These are phyloP conservation scores for Epinephelus fuscoguttatus DNA, from an alignment of 2,113 vertebrate species.

Conservation along the genomic window DNA sequence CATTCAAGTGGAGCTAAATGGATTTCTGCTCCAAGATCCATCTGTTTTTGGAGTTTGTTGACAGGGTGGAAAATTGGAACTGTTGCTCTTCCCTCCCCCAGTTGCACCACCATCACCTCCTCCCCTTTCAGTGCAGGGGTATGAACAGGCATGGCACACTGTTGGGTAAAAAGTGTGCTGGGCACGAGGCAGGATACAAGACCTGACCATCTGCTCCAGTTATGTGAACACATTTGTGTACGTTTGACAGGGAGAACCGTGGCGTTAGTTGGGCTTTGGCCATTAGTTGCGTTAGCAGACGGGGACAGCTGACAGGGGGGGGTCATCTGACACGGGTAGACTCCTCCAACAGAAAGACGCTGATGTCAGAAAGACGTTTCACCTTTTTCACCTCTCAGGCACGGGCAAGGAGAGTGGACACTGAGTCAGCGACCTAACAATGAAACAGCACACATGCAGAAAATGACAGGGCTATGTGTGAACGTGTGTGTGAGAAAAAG, in stretches of 20 bases:
- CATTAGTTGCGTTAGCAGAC: conserved; percentile 17
- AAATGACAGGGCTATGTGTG: conserved; percentile 12
- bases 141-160: conserved; percentile 33
- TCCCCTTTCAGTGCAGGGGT: conserved; percentile 6
- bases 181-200: conserved; percentile 51
- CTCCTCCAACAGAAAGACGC: conserved; percentile 30
- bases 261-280: background rate
- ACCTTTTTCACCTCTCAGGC: conserved; percentile 46
- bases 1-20: conserved; percentile 77
- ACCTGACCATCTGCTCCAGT: conserved; percentile 55
- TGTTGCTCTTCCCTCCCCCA: conserved; percentile 64
- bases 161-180: conserved; percentile 32
- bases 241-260: conserved; percentile 24
- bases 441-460: conserved; percentile 8
- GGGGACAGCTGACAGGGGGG: conserved; percentile 47
- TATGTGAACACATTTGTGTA: conserved; percentile 7
- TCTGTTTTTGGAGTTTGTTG: conserved; percentile 80
- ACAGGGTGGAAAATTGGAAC: conserved; percentile 76
- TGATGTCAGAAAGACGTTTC: conserved; percentile 46
- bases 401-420: conserved; percentile 20
- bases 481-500: conserved; percentile 20
- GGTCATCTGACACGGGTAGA: conserved; percentile 26
- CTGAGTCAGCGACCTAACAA: conserved; percentile 9
- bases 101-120: background rate
- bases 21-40: conserved; percentile 77